Percentiles rank a stretch among this genome's conserved stretches.
Conservation (phyloP, 2,113 vertebrate species). For the Chinchilla lanigera region DNA sequence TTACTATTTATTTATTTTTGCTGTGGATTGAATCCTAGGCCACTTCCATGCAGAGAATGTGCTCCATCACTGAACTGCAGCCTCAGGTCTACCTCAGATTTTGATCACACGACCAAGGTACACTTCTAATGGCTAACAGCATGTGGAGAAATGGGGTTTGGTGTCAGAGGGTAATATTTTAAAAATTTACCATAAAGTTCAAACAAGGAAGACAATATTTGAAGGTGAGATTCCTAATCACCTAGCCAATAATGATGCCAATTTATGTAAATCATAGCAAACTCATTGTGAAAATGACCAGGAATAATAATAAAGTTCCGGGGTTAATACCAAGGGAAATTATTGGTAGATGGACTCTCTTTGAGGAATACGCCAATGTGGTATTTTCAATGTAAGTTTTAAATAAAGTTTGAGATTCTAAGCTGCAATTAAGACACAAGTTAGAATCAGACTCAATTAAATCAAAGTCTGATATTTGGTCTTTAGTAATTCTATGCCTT, state of each 20-base stretch:
- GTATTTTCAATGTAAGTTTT: conserved; percentile 54
- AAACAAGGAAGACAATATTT: not conserved
- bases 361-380: not conserved
- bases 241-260: not conserved
- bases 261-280: not conserved
- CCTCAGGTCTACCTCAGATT: not conserved
- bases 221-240: not conserved
- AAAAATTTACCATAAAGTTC: not conserved
- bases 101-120: not conserved
- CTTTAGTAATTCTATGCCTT: not conserved
- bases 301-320: not conserved
- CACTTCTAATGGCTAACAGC: not conserved
- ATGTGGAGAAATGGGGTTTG: not conserved
- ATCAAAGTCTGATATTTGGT: not conserved
- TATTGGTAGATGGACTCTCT: not conserved
- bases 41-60: not conserved
- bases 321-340: not conserved
- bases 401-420: conserved; percentile 59
- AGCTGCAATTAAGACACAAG: conserved; percentile 37
- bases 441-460: conserved; percentile 42
- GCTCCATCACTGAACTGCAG: not conserved
- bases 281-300: not conserved
- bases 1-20: not conserved
- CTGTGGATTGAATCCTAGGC: not conserved
- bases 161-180: not conserved